Evolutionary conservation across 1,140 invertebrate genomes (phyloP).

Genomic region (Ganaspis sp.): DNA sequence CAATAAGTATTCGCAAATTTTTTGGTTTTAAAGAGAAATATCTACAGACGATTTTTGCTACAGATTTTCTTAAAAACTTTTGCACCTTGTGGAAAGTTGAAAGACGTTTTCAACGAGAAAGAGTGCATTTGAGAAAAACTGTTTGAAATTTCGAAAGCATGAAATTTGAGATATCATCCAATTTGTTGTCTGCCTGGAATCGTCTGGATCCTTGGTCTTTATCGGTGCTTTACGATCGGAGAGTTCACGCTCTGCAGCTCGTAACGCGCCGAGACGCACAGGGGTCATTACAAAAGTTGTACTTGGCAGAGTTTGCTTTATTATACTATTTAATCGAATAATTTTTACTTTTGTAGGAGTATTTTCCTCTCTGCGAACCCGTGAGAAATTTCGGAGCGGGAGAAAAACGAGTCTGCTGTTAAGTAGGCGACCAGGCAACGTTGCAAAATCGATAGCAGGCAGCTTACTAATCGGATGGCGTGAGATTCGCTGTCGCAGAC

Average conservation of each 20-base stretch:
- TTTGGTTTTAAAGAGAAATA: too few species aligned
- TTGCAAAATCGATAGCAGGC: conserved; percentile 74
- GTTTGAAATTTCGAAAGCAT: background rate
- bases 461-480: conserved; percentile 73
- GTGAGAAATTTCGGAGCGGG: background rate
- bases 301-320: background rate
- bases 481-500: conserved; percentile 58
- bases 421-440: conserved; percentile 62
- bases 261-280: background rate
- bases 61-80: too few species aligned
- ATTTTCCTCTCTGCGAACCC: background rate
- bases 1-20: too few species aligned
- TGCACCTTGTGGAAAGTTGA: too few species aligned
- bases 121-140: background rate
- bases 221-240: background rate
- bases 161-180: background rate
- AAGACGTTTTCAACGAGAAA: too few species aligned
- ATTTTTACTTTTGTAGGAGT: background rate
- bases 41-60: too few species aligned
- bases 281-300: background rate
- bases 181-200: background rate
- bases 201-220: background rate
- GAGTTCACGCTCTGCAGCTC: conserved; percentile 17
- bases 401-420: conserved; percentile 5
- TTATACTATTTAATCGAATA: background rate